These are phyloP conservation scores for Danio aesculapii DNA, from an alignment of 2,797 vertebrate species.

Conservation along the genomic window DNA sequence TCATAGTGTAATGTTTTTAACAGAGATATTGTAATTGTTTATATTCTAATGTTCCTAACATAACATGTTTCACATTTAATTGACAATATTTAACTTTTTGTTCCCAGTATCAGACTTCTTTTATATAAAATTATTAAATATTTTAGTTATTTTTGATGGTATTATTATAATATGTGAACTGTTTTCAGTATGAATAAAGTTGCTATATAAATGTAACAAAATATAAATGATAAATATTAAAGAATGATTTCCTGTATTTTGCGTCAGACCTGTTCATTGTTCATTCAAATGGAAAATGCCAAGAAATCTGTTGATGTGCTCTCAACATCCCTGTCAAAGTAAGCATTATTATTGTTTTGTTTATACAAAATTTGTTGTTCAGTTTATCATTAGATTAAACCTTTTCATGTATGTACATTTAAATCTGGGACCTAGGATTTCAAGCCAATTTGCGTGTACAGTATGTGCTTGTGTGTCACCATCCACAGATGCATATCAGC, in stretches of 20 bases:
- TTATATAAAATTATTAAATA: not conserved
- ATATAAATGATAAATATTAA: not conserved
- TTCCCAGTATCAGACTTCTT: no score
- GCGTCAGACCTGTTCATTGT: constrained; percentile 36
- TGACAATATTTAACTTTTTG: no score
- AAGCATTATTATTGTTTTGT: constrained; percentile 60
- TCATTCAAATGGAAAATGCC: constrained; percentile 87
- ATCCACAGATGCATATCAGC: constrained; percentile 76
- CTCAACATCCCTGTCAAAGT: constrained; percentile 87
- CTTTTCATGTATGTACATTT: not conserved
- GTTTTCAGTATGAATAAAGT: no score
- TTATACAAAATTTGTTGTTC: not conserved
- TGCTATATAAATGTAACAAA: no score
- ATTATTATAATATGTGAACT: not conserved
- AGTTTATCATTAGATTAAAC: constrained; percentile 4
- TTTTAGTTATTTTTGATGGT: constrained; percentile 5
- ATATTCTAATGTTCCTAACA: no score
- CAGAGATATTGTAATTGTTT: no score
- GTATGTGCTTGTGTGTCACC: constrained; percentile 24
- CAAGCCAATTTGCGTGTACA: not conserved
- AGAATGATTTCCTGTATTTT: constrained; percentile 26
- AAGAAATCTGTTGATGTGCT: constrained; percentile 89
- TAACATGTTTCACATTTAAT: no score
- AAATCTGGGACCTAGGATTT: not conserved
- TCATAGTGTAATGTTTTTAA: no score